phyloP scores from a whole-genome alignment of 2,797 vertebrate genomes.

The Characodon lateralis region DNA sequence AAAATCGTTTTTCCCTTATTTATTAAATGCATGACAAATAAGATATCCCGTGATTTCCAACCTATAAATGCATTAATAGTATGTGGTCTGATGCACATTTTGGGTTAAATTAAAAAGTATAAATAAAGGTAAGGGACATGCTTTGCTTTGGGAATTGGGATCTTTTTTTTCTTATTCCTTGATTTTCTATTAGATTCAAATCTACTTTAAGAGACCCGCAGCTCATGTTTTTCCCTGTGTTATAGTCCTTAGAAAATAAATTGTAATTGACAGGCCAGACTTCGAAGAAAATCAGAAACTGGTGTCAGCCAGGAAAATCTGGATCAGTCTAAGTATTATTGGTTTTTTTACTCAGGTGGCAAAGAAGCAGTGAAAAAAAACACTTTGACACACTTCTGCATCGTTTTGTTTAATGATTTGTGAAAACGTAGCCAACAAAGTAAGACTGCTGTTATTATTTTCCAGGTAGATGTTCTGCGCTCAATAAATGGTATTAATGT shows the following conservation, averaged over 20 bases:
- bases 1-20: background rate
- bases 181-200: background rate
- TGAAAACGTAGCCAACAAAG: background rate
- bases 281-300: background rate
- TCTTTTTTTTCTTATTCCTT: background rate
- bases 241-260: background rate
- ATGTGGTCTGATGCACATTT: background rate
- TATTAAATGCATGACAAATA: background rate
- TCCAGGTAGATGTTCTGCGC: no score
- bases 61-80: background rate
- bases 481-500: no score
- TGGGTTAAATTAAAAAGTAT: background rate
- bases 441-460: background rate
- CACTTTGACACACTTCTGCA: background rate
- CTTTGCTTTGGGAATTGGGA: background rate
- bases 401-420: background rate
- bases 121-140: background rate
- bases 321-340: background rate
- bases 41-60: background rate
- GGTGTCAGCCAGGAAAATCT: background rate
- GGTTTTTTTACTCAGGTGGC: no score
- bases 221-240: background rate
- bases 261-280: background rate
- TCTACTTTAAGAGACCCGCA: background rate
- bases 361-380: background rate